Evolutionary conservation across 1,140 invertebrate species (phyloP), one percentile per base, ranked within the genome.

Genomic region (Drosophila kurseongensis): DNA sequence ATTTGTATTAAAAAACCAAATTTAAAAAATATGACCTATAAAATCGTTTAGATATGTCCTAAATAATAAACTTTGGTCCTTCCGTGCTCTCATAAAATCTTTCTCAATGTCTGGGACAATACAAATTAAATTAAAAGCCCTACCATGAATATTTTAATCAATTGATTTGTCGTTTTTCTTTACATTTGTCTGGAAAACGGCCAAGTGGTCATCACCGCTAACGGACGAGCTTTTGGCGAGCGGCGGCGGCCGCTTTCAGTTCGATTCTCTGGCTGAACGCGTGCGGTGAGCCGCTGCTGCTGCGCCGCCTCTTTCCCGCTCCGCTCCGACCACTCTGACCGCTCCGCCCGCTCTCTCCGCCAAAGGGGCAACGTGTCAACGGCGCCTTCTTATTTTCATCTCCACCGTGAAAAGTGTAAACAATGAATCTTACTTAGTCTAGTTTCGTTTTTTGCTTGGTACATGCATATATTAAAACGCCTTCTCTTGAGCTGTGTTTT

Each of bases 331-430:
- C 55, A 59, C 76, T 48, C 16, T 35, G 44, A 23, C 18, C 51
- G 40, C 27, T 27, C 16, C 50, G 47, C 47, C 47, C 60, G 40
- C 57, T 29, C 65, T 35, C 62, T 61, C 29, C 18, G n/a, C 13
- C 29, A 23, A 56, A 52, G 61, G 78, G 83, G 84, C 83, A 83
- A 88, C 83, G 83, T 88, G 83, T 88, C 84, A 88, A 80, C 80
- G 47, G 67, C 51, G 38, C 59, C 77, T 76, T 58, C 56, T 41
- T 68, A 68, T 68, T 35, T 32, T 65, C 63, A 56, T 72, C 61
- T 58, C 63, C 66, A 44, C 41, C 69, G 66, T 41, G 50, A 61
- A 76, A 75, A 88, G 76, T 89, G 85, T 88, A 88, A 88, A 90
- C 84, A 88, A 88, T 84, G 60, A 54, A 52, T 59, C 40, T 36